Percentiles rank a stretch among this genome's conserved stretches.
Evolutionary conservation across 2,797 vertebrate genomes (phyloP).

Genomic region (Propithecus perrieri): DNA sequence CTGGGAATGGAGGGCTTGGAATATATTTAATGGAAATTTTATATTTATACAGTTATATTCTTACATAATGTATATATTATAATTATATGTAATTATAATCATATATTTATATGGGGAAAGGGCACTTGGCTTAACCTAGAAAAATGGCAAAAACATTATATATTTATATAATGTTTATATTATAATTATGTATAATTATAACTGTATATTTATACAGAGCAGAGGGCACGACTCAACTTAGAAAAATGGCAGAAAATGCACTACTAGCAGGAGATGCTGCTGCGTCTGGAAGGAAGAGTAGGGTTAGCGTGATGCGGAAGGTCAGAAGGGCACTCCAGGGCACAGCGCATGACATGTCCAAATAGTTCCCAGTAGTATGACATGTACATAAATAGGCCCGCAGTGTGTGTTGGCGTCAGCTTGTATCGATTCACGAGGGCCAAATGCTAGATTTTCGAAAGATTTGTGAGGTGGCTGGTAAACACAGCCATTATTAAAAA

Average conservation of each 20-base stretch:
- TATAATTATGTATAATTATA: neutral
- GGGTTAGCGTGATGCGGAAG: rapidly evolving
- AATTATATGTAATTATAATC: neutral
- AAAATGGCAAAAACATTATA: neutral
- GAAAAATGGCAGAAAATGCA: neutral
- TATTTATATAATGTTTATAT: neutral
- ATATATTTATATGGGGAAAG: neutral
- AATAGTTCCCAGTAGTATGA: rapidly evolving
- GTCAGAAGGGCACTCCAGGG: too few species aligned
- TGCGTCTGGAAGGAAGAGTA: neutral
- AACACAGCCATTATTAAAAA: neutral
- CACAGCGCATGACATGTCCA: too few species aligned
- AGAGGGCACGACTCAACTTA: neutral
- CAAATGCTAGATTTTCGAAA: neutral
- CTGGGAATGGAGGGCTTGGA: too few species aligned
- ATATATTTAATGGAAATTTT: neutral
- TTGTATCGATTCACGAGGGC: neutral
- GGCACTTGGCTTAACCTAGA: neutral
- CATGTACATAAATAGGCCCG: neutral
- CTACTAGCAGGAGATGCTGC: too few species aligned
- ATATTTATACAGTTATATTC: neutral
- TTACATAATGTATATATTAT: neutral
- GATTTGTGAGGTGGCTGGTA: neutral
- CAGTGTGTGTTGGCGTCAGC: neutral
- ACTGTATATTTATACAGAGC: neutral